Evolutionary conservation across 1,140 invertebrate genomes (phyloP).

Genomic region (Hermetia illucens): DNA sequence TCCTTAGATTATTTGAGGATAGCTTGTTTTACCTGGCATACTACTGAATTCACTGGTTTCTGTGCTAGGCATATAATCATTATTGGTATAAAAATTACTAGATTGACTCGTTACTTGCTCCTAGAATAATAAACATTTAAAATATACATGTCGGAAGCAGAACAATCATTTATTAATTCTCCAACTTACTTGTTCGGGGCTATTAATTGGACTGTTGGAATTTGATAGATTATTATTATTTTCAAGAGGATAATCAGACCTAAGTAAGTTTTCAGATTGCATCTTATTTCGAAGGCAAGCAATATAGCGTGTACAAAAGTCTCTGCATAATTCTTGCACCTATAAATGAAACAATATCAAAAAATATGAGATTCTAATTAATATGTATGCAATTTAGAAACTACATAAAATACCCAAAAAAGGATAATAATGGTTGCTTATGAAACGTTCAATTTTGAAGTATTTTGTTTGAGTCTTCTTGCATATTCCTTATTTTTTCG

Average conservation of each 20-base stretch:
- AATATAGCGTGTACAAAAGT: constrained; percentile 93
- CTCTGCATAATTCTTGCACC: constrained; percentile 87
- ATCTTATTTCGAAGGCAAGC: constrained; percentile 92
- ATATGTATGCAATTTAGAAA: too few relatives aligned
- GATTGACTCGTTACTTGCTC: neutral
- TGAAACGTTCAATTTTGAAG: too few relatives aligned
- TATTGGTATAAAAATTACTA: constrained; percentile 3
- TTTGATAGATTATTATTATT: constrained; percentile 8
- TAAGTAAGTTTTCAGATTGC: constrained; percentile 82
- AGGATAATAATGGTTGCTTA: too few relatives aligned
- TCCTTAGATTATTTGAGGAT: neutral
- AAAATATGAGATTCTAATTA: neutral
- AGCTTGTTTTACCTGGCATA: constrained; percentile 3
- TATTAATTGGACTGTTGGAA: constrained; percentile 8
- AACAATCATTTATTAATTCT: neutral
- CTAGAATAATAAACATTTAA: neutral
- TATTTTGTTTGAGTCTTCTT: too few relatives aligned
- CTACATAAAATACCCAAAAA: too few relatives aligned
- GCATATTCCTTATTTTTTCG: too few relatives aligned
- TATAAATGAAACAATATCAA: neutral
- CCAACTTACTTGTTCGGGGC: constrained; percentile 6
- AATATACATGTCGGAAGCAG: neutral
- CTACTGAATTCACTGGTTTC: constrained; percentile 2
- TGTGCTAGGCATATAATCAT: constrained; percentile 4
- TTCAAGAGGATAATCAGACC: constrained; percentile 46